Conservation (phyloP, 1,140 invertebrate genomes). For the Bathynomus jamesi region DNA sequence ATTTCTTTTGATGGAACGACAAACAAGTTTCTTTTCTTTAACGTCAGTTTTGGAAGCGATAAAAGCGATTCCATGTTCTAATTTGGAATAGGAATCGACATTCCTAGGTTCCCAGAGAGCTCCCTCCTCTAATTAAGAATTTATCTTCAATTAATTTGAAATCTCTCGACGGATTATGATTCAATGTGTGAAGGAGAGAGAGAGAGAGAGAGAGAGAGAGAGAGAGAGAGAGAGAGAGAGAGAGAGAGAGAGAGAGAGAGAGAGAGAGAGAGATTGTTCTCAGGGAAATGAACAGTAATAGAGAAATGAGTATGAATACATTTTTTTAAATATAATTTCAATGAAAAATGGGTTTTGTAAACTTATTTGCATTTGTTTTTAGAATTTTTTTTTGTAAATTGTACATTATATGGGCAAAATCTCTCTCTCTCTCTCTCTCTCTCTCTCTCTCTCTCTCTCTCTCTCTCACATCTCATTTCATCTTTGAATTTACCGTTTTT, state of each 20-base stretch:
- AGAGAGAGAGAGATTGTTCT: constrained; percentile 4
- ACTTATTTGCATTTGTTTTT: too few relatives aligned
- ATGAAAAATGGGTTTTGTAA: too few relatives aligned
- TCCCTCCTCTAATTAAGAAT: background rate
- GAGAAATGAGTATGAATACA: too few relatives aligned
- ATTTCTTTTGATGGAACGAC: background rate
- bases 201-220: constrained; percentile 2
- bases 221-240: background rate
- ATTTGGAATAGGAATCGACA: background rate
- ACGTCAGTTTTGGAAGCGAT: background rate
- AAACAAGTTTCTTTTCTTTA: background rate
- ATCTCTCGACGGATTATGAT: background rate
- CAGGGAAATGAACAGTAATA: too few relatives aligned
- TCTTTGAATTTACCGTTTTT: too few relatives aligned
- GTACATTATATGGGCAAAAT: too few relatives aligned
- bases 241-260: constrained; percentile 12
- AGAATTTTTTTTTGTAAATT: too few relatives aligned
- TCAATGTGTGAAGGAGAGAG: background rate
- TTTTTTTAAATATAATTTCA: too few relatives aligned
- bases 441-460: too few relatives aligned
- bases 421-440: too few relatives aligned
- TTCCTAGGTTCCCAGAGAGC: background rate
- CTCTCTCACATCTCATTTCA: too few relatives aligned
- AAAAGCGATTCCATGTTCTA: background rate
- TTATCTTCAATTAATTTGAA: constrained; percentile 2